Conservation (phyloP, 2,888 invertebrate genomes). For the Laothoe populi region DNA sequence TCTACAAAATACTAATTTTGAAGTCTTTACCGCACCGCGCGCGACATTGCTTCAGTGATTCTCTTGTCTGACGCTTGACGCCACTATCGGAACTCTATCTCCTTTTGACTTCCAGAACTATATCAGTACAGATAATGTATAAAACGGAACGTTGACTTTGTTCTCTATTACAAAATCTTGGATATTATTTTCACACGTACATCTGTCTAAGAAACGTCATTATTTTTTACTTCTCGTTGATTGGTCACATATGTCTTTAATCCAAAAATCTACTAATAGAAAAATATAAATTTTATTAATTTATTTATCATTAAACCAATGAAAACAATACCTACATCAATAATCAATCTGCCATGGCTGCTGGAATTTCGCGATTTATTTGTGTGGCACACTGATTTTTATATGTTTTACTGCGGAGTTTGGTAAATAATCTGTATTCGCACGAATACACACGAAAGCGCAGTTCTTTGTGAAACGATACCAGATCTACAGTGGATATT, state of each 20-base stretch:
- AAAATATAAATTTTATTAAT: background rate
- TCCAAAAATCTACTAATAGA: background rate
- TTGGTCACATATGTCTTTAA: background rate
- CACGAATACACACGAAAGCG: background rate
- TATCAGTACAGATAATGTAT: background rate
- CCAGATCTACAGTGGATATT: constrained; percentile 1
- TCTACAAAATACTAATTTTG: no score
- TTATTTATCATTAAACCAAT: background rate
- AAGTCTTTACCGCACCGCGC: no score
- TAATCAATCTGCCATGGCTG: constrained; percentile 55
- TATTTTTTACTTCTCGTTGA: background rate
- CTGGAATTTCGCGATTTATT: constrained; percentile 52
- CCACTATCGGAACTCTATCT: no score
- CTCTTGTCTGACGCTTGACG: no score
- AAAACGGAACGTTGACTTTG: constrained; percentile 1
- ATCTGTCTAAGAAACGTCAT: background rate
- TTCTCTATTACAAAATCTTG: background rate
- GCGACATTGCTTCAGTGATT: no score
- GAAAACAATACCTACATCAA: constrained; percentile 12
- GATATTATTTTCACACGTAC: background rate
- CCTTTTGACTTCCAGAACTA: background rate
- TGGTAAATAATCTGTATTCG: background rate
- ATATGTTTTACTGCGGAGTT: constrained; percentile 29
- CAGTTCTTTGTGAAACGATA: constrained; percentile 13
- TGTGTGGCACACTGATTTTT: constrained; percentile 54